Evolutionary conservation across 2,113 vertebrate species (phyloP), one percentile per base, ranked within the genome.

Genomic region (Candoia aspera): DNA sequence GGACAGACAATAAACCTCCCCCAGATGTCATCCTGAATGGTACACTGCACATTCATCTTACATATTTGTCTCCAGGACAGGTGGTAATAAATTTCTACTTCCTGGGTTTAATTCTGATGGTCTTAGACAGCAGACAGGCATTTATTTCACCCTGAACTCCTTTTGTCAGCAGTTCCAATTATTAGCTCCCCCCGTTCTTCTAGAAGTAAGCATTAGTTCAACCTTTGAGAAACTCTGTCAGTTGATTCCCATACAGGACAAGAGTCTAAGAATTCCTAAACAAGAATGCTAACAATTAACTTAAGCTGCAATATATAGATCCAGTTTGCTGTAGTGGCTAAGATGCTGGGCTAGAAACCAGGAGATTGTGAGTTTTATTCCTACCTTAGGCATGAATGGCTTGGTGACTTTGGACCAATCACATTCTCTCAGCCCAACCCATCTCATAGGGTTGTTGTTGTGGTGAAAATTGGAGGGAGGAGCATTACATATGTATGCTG

Each of bases 101-200:
- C 92, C 93, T 89, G 95, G 93, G 92, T 94, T 97, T 96, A 96
- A 96, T 96, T 97, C 94, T 95, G 96, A 96, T 89, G 93, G 58
- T 94, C 95, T 94, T 91, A 94, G 94, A 94, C 95, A 92, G 93
- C 93, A 96, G 96, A 96, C 86, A 96, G 92, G 87, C 93, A 89
- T 92, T 94, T 96, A 92, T 96, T 95, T 97, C 93, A 96, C 94
- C 94, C 91, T 57, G 58, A 94, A 93, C 95, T 93, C 92, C 92
- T 96, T 98, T 94, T 97, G 93, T 96, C 95, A 95, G 93, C 91
- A 94, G 94, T 96, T 96, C 93, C 93, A 91, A 93, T 95, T 93
- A 96, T 95, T 90, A 95, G 92, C 90, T 96, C 83, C 13, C 24
- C 59, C 24, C 42, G 94, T 54, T 86, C 92, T 95, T 91, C 91